Base-by-base conservation (phyloP, 2,113 vertebrate species). In the Platichthys stellatus region DNA sequence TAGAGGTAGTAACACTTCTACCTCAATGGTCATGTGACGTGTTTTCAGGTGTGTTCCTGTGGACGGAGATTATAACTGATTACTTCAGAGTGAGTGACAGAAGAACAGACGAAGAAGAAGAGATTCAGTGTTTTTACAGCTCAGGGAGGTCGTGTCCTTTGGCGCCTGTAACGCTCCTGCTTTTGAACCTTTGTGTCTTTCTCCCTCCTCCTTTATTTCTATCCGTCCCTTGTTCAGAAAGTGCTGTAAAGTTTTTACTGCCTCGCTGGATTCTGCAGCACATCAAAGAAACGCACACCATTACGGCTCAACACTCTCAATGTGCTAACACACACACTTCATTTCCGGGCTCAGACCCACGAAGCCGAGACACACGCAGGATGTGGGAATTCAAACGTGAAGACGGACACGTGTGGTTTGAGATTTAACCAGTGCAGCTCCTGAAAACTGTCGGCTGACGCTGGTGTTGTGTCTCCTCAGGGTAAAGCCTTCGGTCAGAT, bases 401-500 rank as follows among this genome's bases (percentile, higher is more conserved):
- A n/a, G 23, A 17, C 53, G 54, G 18, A 45, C 17, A 54, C 28
- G 61, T 56, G 58, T 45, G 28, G 2, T 15, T 49, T 53, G 11
- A 2, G 4, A 12, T 24, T 17, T 8, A 18, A 15, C 4, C 0
- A 35, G 13, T 20, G 0, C 3, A 13, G n/a, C 20, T 54, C 20
- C 53, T 54, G 18, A n/a, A 3, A 21, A 5, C 24, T 60, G 26
- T 6, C 5, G 26, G 26, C 26, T 28, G 47, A 18, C 17, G 15
- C 58, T 28, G 20, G 23, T 21, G 20, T 43, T 23, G 38, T 63
- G 0, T 38, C 15, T 45, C 43, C 13, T 47, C 89, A 97, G 96
- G 96, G 96, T 11, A 97, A 96, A 89, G 95, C 95, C 35, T 94
- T 92, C 74, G 96, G 95, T 69, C 96, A 97, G 89, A 97, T 97